Percentiles rank a stretch among this genome's conserved stretches.
Conservation (phyloP, 2,888 invertebrate genomes). For the Megalurothrips usitatus region DNA sequence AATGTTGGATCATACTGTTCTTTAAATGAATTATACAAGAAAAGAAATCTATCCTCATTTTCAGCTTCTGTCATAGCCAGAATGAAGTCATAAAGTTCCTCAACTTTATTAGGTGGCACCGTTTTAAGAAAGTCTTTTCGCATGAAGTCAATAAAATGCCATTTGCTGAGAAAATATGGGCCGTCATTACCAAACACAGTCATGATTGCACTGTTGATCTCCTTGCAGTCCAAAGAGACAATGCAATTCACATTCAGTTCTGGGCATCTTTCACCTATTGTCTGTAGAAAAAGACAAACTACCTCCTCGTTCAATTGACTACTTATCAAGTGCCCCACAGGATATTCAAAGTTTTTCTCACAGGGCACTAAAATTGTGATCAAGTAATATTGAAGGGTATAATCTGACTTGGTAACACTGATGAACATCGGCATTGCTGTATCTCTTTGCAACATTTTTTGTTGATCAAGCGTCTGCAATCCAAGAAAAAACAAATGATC, state of each 20-base stretch:
- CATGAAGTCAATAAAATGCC: slow-evolving; percentile 8
- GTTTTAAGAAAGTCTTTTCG: not conserved
- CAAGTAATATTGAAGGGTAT: slow-evolving; percentile 1
- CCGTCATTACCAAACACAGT: not conserved
- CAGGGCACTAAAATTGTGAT: not conserved
- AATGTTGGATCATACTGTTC: not conserved
- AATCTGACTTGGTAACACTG: not conserved
- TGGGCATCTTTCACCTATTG: not conserved
- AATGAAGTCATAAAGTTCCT: not conserved
- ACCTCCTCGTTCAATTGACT: not conserved
- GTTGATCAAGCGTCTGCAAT: not conserved
- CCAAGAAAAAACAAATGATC: not conserved
- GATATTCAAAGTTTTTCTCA: slow-evolving; percentile 15
- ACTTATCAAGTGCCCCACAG: not conserved
- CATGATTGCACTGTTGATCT: not conserved
- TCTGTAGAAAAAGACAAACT: not conserved
- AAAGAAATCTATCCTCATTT: slow-evolving; percentile 1
- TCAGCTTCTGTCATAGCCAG: not conserved
- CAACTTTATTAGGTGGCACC: not conserved
- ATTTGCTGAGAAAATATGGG: slow-evolving; percentile 9
- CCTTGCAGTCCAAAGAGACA: not conserved
- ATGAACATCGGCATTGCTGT: slow-evolving; percentile 9
- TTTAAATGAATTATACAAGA: not conserved
- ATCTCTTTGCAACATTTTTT: not conserved
- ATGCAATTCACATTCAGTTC: slow-evolving; percentile 13